Conservation (phyloP, 23 tunicate species). For the Trididemnum clinides region DNA sequence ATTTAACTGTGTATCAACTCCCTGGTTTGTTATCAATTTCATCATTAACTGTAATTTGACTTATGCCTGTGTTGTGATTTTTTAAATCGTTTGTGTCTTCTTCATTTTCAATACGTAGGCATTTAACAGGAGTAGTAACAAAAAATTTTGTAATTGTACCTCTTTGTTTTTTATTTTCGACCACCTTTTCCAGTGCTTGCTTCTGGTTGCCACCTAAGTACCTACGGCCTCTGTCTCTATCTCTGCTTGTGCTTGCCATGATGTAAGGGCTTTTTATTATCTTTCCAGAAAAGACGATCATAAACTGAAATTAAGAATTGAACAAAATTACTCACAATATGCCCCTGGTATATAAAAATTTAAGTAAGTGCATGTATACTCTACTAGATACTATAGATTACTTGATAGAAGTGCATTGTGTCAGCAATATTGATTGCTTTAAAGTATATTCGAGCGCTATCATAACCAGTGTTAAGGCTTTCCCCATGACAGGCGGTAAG, state of each 20-base stretch:
- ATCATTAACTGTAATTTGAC: not conserved
- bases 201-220: conserved; percentile 12
- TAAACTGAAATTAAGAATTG: too few species aligned
- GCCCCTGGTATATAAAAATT: too few species aligned
- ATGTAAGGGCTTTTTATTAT: conserved; percentile 2
- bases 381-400: too few species aligned
- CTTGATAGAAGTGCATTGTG: too few species aligned
- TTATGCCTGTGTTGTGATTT: not conserved
- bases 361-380: too few species aligned
- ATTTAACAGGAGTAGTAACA: not conserved
- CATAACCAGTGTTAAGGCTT: too few species aligned
- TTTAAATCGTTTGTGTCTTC: not conserved
- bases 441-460: too few species aligned
- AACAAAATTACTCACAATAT: too few species aligned
- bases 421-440: too few species aligned
- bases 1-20: not conserved
- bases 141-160: not conserved
- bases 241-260: conserved; percentile 3
- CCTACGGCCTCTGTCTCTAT: conserved; percentile 1
- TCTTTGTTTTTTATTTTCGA: not conserved
- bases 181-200: conserved; percentile 7
- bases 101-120: not conserved
- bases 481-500: too few species aligned
- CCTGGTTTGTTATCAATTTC: not conserved
- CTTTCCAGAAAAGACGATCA: too few species aligned